Percentiles rank a stretch among this genome's conserved stretches.
Conservation (phyloP, 2,888 invertebrate species). For the Trisateles emortualis region DNA sequence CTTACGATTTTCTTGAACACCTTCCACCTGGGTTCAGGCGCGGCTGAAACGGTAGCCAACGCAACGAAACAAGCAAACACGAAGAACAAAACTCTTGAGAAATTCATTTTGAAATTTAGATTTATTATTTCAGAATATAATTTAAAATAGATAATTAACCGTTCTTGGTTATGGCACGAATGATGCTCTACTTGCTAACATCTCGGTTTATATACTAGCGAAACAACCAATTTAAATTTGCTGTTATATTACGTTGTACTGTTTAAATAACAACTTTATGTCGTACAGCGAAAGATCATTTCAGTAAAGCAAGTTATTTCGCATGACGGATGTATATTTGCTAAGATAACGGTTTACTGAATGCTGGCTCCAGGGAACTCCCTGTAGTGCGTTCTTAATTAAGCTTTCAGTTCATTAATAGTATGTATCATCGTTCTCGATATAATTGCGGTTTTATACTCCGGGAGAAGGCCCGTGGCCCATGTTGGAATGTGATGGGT, state of each 20-base stretch:
- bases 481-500: too few relatives aligned
- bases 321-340: neutral
- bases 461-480: neutral
- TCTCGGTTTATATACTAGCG: constrained; percentile 21
- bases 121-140: neutral
- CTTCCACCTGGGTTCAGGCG: constrained; percentile 62
- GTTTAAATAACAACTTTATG: neutral
- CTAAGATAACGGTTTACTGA: neutral
- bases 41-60: constrained; percentile 48
- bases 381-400: neutral
- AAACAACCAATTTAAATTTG: neutral
- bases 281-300: neutral
- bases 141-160: too few relatives aligned
- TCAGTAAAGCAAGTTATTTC: neutral
- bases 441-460: too few relatives aligned
- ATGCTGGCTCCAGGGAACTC: neutral
- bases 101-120: constrained; percentile 55
- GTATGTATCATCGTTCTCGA: neutral
- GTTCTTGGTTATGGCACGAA: constrained; percentile 11
- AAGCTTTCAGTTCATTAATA: neutral
- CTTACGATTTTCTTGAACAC: constrained; percentile 67
- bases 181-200: constrained; percentile 25
- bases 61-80: constrained; percentile 58
- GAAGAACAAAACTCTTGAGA: constrained; percentile 57
- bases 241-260: neutral